Conservation (phyloP, 2,888 invertebrate species). For the Chaetogeoica ovagalla region DNA sequence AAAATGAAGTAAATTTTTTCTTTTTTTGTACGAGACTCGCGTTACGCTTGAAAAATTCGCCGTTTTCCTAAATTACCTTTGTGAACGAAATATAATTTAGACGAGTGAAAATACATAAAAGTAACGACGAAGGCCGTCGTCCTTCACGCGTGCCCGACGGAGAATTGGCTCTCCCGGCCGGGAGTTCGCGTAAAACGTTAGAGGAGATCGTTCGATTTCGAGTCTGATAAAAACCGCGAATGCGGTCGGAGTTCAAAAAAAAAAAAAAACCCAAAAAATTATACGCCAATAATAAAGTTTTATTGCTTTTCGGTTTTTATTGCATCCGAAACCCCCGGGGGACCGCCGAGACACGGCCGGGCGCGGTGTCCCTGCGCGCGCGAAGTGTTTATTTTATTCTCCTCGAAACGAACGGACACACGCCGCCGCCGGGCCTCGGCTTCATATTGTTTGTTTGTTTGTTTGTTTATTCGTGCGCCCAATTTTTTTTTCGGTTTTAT, state of each 20-base stretch:
- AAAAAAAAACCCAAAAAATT: too few species aligned
- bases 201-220: background rate
- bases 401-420: too few species aligned
- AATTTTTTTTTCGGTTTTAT: constrained; percentile 34
- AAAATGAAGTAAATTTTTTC: too few species aligned
- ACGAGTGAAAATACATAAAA: too few species aligned
- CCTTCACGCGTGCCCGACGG: too few species aligned
- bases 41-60: too few species aligned
- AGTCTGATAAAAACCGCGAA: constrained; percentile 8
- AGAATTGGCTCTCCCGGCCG: too few species aligned
- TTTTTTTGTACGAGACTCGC: too few species aligned
- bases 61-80: too few species aligned
- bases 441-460: constrained; percentile 37
- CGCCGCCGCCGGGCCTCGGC: background rate
- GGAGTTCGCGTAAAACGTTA: too few species aligned
- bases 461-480: constrained; percentile 35
- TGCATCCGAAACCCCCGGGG: constrained; percentile 14
- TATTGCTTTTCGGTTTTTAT: constrained; percentile 50
- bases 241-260: constrained; percentile 26
- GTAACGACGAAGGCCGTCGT: too few species aligned
- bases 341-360: background rate
- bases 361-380: background rate
- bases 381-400: constrained; percentile 25
- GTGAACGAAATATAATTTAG: too few species aligned
- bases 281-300: constrained; percentile 48